phyloP scores from a whole-genome alignment of 1,140 invertebrate genomes.

The Gryon sp. region DNA sequence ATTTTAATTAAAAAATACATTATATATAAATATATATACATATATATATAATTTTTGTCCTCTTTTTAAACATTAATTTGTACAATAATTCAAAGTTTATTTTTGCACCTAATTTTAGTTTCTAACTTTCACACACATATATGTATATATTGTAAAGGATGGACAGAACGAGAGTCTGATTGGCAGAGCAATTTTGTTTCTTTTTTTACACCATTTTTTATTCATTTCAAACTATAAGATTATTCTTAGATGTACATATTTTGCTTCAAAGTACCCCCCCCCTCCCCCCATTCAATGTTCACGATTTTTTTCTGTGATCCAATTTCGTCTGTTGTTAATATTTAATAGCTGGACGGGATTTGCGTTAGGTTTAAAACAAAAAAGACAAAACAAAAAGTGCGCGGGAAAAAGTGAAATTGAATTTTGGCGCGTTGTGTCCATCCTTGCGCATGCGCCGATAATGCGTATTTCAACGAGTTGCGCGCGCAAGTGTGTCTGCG shows the following conservation, averaged over 20 bases:
- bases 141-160: slow-evolving; percentile 60
- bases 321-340: slow-evolving; percentile 60
- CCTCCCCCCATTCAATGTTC: slow-evolving; percentile 1
- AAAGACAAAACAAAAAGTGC: slow-evolving; percentile 9
- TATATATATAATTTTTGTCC: too few relatives aligned
- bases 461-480: too few relatives aligned
- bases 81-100: too few relatives aligned
- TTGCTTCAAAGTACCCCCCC: neutral
- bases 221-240: slow-evolving; percentile 6
- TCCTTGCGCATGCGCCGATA: too few relatives aligned
- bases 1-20: slow-evolving; percentile 65
- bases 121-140: too few relatives aligned
- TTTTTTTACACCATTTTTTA: slow-evolving; percentile 23
- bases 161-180: slow-evolving; percentile 66
- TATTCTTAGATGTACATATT: slow-evolving; percentile 33
- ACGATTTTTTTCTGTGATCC: slow-evolving; percentile 64
- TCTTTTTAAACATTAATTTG: too few relatives aligned
- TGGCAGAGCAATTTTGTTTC: slow-evolving; percentile 60
- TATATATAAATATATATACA: slow-evolving; percentile 1
- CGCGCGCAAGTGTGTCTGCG: slow-evolving; percentile 38
- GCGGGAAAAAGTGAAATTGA: slow-evolving; percentile 17
- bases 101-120: too few relatives aligned
- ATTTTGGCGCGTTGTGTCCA: slow-evolving; percentile 68
- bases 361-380: slow-evolving; percentile 53
- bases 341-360: slow-evolving; percentile 44